Percentiles rank a stretch among this genome's conserved stretches.
These are phyloP conservation scores for Drosophila setifemur DNA, from an alignment of 1,140 invertebrate genomes.

Conservation along the genomic window DNA sequence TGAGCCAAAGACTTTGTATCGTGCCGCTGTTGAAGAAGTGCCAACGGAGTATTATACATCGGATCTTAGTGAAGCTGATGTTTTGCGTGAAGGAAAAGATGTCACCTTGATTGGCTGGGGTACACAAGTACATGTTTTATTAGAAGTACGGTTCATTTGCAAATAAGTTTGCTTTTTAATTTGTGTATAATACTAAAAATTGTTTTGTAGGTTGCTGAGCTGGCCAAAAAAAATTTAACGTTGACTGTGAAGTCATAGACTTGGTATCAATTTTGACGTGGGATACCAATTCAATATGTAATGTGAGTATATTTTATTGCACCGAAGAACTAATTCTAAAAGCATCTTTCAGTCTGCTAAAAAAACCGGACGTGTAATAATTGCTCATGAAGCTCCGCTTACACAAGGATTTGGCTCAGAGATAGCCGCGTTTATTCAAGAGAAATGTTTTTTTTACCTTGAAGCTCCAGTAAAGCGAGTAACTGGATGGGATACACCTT, in stretches of 20 bases:
- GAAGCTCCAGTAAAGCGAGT: constrained; percentile 96
- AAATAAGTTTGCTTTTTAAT: not conserved
- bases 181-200: not conserved
- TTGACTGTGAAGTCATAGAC: constrained; percentile 98
- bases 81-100: constrained; percentile 93
- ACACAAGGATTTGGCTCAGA: constrained; percentile 98
- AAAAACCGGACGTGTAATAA: constrained; percentile 95
- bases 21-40: constrained; percentile 96
- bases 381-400: constrained; percentile 98
- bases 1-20: constrained; percentile 99
- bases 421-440: constrained; percentile 95
- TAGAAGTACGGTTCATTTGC: constrained; percentile 86
- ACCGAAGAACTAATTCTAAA: not conserved
- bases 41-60: constrained; percentile 92
- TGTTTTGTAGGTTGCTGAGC: constrained; percentile 87
- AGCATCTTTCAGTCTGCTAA: constrained; percentile 91
- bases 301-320: constrained; percentile 86
- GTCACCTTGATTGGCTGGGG: constrained; percentile 98
- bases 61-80: constrained; percentile 95
- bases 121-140: constrained; percentile 96
- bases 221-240: constrained; percentile 91
- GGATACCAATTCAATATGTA: constrained; percentile 94
- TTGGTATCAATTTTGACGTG: constrained; percentile 97
- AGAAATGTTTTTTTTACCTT: constrained; percentile 96
- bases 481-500: constrained; percentile 98